Evolutionary conservation across 1,140 invertebrate species (phyloP).

Genomic region (Cyphomyrmex costatus): DNA sequence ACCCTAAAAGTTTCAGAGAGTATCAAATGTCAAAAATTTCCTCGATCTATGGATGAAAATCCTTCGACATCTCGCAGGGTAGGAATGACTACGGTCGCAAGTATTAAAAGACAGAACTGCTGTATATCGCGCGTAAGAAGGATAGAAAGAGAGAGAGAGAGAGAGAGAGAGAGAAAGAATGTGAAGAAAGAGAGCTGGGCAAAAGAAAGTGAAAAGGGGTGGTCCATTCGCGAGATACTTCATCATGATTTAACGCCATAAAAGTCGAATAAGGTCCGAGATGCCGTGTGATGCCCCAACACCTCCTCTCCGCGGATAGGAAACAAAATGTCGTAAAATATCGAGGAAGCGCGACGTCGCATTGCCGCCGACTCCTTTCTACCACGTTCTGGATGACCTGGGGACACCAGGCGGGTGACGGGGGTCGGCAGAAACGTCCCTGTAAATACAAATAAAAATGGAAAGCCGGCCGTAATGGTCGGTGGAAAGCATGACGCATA

Average conservation of each 20-base stretch:
- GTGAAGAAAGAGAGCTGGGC: slow-evolving; percentile 15
- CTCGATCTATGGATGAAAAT: background rate
- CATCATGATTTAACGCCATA: slow-evolving; percentile 79
- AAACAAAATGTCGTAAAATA: slow-evolving; percentile 84
- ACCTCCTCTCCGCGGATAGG: slow-evolving; percentile 76
- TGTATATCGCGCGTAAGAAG: background rate
- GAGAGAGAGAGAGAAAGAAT: background rate
- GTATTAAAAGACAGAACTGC: slow-evolving; percentile 10
- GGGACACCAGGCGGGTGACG: background rate
- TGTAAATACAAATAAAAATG: slow-evolving; percentile 85
- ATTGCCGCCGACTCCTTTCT: slow-evolving; percentile 11
- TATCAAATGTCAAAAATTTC: background rate
- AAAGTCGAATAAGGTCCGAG: slow-evolving; percentile 79
- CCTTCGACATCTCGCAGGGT: slow-evolving; percentile 14
- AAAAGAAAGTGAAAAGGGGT: background rate
- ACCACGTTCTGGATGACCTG: slow-evolving; percentile 55
- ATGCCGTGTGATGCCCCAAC: slow-evolving; percentile 65
- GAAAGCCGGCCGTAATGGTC: slow-evolving; percentile 83
- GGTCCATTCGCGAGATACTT: slow-evolving; percentile 72
- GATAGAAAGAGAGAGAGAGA: too few relatives aligned
- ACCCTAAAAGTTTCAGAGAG: background rate
- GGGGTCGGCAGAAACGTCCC: slow-evolving; percentile 15
- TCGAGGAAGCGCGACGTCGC: slow-evolving; percentile 32
- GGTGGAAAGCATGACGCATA: slow-evolving; percentile 84
- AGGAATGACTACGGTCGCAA: background rate